phyloP scores from a whole-genome alignment of 1,140 invertebrate genomes.

The Drosophila varians region DNA sequence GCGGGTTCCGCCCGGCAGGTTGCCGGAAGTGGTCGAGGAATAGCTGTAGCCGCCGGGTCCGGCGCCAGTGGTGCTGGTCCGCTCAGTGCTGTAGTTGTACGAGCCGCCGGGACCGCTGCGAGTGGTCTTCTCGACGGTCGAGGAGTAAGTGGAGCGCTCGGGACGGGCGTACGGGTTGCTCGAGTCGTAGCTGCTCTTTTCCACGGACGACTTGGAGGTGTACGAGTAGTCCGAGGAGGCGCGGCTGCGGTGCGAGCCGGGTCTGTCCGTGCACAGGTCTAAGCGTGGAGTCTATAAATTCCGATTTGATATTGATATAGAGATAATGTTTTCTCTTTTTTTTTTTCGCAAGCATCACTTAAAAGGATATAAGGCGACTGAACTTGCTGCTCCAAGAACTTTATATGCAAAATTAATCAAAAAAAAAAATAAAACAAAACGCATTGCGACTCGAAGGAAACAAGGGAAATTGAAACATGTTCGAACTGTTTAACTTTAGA shows the following conservation, averaged over 20 bases:
- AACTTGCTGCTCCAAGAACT: slow-evolving; percentile 52
- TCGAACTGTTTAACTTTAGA: slow-evolving; percentile 53
- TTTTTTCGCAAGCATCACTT: slow-evolving; percentile 49
- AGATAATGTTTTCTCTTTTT: slow-evolving; percentile 46
- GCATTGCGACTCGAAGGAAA: slow-evolving; percentile 30
- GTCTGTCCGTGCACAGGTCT: slow-evolving; percentile 92
- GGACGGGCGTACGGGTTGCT: slow-evolving; percentile 86
- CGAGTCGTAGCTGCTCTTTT: slow-evolving; percentile 84
- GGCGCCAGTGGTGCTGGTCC: slow-evolving; percentile 87
- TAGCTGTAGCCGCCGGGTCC: slow-evolving; percentile 93
- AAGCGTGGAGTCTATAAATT: slow-evolving; percentile 91
- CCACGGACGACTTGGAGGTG: slow-evolving; percentile 88
- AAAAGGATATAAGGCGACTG: slow-evolving; percentile 22
- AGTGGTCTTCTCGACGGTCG: slow-evolving; percentile 87
- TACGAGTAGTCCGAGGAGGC: slow-evolving; percentile 89
- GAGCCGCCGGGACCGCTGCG: slow-evolving; percentile 87
- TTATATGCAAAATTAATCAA: slow-evolving; percentile 24
- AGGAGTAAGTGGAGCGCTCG: slow-evolving; percentile 87
- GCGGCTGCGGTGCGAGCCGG: slow-evolving; percentile 85
- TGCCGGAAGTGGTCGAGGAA: slow-evolving; percentile 89
- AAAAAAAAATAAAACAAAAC: too few relatives aligned
- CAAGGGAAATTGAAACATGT: slow-evolving; percentile 81
- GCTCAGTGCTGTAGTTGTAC: slow-evolving; percentile 90
- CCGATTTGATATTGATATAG: slow-evolving; percentile 75
- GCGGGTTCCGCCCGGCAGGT: slow-evolving; percentile 90